Evolutionary conservation across 2,113 vertebrate species (phyloP).

Genomic region (Scomber colias): DNA sequence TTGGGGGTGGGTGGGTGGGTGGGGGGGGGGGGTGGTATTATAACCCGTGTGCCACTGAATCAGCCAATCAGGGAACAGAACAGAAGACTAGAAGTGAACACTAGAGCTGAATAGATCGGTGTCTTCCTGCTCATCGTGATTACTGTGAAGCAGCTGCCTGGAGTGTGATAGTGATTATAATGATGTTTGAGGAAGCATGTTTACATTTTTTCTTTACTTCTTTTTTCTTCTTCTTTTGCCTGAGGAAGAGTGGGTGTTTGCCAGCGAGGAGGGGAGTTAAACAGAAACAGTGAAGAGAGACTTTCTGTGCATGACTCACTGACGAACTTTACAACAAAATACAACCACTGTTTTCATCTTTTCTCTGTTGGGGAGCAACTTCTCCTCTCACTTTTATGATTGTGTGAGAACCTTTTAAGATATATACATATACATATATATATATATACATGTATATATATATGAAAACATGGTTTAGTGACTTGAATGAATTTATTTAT

Average conservation of each 20-base stretch:
- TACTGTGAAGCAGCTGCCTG: conserved; percentile 71
- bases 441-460: background rate
- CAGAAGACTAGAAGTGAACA: conserved; percentile 61
- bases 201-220: conserved; percentile 20
- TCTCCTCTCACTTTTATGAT: conserved; percentile 75
- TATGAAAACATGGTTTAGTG: conserved; percentile 65
- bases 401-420: conserved; percentile 78
- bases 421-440: background rate
- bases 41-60: conserved; percentile 52
- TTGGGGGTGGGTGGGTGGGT: too few species aligned
- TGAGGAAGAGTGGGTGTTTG: conserved; percentile 49
- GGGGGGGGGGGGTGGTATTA: too few species aligned
- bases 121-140: conserved; percentile 80
- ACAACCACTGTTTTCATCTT: conserved; percentile 42
- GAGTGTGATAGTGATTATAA: conserved; percentile 47
- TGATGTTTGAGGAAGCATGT: conserved; percentile 59
- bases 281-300: conserved; percentile 13
- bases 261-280: conserved; percentile 15
- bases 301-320: conserved; percentile 72
- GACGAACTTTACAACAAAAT: conserved; percentile 41
- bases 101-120: conserved; percentile 54
- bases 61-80: conserved; percentile 80
- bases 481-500: conserved; percentile 85
- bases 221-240: background rate
- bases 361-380: conserved; percentile 60